Evolutionary conservation across 2,797 vertebrate genomes (phyloP), one percentile per base, ranked within the genome.

Genomic region (Phrynocephalus vlangalii): DNA sequence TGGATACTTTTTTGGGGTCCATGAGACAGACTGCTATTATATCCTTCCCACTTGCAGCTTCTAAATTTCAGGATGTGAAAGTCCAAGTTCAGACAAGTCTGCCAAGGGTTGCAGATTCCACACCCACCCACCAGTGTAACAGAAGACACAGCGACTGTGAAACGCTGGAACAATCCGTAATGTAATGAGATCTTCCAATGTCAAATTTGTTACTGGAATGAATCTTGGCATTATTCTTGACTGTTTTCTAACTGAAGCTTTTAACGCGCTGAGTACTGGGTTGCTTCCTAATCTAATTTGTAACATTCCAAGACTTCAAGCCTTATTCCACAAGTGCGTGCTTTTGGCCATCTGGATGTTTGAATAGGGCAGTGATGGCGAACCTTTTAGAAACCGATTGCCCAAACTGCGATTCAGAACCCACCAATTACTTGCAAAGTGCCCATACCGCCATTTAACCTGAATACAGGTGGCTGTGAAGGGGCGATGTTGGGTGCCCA

Each of bases 1-100:
- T 44, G 28, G n/a, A 33, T 33, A 33, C 33, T 33, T 33, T 33
- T 10, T 56, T 56, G 2, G 33, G 33, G 48, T 67, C 77, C 84
- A 3, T 33, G 20, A 79, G 76, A 28, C 66, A 79, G 44, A 67
- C 9, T 4, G 63, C 16, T 72, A 18, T 6, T 16, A 44, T 77
- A 52, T 75, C 84, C 70, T 85, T 85, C 87, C 56, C 56, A 78
- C 48, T 86, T 78, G 24, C 7, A 33, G 52, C 24, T 33, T 72
- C 38, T 28, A 30, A 73, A 87, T 50, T 33, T 81, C n/a, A 81
- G 38, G 78, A 56, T 88, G 68, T 85, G 87, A 84, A 88, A 80
- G 30, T 33, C 15, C 60, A 24, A 77, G 52, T 48, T 18, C 28
- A 67, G 60, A n/a, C 6, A 77, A 72, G 38, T 11, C 9, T 72